A percentile compares a stretch with the other conserved stretches of the same genome.
These are phyloP conservation scores for Lepilemur septentrionalis DNA, from an alignment of 2,797 vertebrate species.

Conservation along the genomic window DNA sequence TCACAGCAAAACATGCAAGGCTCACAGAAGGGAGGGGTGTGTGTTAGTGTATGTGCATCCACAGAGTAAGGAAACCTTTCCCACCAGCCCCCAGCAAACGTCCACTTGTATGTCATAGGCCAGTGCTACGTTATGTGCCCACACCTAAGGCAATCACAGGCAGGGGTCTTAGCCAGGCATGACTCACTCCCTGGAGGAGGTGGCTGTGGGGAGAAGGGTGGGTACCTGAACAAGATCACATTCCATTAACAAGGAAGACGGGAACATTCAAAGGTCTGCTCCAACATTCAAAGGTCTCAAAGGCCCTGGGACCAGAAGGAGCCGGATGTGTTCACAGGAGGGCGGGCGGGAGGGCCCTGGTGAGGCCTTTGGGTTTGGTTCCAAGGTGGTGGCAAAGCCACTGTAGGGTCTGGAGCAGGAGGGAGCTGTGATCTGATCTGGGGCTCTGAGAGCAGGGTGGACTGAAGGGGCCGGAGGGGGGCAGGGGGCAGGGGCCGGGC, in stretches of 20 bases:
- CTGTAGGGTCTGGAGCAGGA: not conserved
- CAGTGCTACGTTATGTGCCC: accelerated
- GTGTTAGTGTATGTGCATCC: not conserved
- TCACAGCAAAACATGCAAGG: not conserved
- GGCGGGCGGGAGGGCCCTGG: too few relatives aligned
- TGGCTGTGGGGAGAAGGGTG: not conserved
- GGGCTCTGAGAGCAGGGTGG: not conserved
- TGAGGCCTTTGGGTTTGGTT: not conserved
- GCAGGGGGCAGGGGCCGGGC: accelerated
- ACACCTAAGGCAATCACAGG: not conserved
- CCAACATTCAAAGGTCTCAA: not conserved
- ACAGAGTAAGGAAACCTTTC: not conserved
- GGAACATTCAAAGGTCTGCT: not conserved
- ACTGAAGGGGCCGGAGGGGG: not conserved
- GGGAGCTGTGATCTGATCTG: too few relatives aligned
- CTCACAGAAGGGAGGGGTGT: not conserved
- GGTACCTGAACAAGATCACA: too few relatives aligned
- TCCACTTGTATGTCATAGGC: not conserved
- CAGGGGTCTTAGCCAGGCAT: not conserved
- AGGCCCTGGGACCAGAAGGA: not conserved
- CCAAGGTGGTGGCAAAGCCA: not conserved
- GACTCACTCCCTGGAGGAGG: not conserved
- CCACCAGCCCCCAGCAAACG: not conserved
- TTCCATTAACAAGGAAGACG: not conserved
- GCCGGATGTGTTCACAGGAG: not conserved